These are phyloP conservation scores for Eidolon helvum DNA, from an alignment of 2,113 vertebrate genomes.

Conservation along the genomic window DNA sequence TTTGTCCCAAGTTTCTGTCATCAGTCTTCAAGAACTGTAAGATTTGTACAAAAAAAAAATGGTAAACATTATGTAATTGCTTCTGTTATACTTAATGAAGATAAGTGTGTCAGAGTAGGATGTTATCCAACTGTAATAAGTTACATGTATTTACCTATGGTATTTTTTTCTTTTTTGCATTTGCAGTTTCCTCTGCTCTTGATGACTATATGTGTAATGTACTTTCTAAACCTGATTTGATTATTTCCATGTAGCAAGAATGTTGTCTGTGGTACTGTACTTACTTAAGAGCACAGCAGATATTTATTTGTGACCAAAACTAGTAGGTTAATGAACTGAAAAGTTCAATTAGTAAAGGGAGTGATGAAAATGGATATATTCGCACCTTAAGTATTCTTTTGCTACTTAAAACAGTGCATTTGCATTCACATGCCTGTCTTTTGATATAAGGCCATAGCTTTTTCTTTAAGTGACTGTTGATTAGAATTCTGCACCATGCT, in stretches of 20 bases:
- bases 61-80: background rate
- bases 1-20: background rate
- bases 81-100: background rate
- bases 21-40: background rate
- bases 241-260: background rate
- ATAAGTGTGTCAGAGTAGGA: background rate
- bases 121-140: background rate
- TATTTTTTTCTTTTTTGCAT: background rate
- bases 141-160: background rate
- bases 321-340: background rate
- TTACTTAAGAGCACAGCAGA: background rate
- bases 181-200: background rate
- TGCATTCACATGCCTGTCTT: background rate
- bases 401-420: background rate
- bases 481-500: background rate
- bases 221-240: background rate
- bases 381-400: background rate
- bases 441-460: background rate
- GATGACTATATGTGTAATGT: background rate
- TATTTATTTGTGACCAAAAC: background rate
- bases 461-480: constrained; percentile 17
- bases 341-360: background rate
- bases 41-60: background rate
- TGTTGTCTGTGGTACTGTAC: background rate
- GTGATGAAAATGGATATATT: background rate